Evolutionary conservation across 2,797 vertebrate species (phyloP).

Genomic region (Capromys pilorides): DNA sequence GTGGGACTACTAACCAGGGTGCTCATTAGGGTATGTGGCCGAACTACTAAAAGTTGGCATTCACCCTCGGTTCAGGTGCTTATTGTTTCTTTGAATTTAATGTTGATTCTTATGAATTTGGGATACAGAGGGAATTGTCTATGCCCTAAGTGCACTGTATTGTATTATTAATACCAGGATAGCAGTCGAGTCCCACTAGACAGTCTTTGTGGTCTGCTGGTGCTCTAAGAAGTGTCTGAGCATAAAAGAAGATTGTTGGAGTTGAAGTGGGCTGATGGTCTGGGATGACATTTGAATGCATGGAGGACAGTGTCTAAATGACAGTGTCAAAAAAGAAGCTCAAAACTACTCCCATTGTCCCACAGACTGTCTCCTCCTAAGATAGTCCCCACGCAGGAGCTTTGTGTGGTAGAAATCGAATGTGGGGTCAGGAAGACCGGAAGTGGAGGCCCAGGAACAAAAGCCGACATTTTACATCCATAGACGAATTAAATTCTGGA

Average conservation of each 20-base stretch:
- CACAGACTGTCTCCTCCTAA: conserved; percentile 77
- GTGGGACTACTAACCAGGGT: neutral
- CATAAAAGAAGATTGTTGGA: conserved; percentile 85
- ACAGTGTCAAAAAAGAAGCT: conserved; percentile 82
- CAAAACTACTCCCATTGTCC: conserved; percentile 78
- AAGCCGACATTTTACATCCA: conserved; percentile 72
- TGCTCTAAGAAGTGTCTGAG: conserved; percentile 85
- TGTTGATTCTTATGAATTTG: conserved; percentile 79
- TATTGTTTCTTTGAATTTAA: conserved; percentile 67
- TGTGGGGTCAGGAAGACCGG: conserved; percentile 79
- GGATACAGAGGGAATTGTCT: conserved; percentile 78
- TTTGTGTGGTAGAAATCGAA: conserved; percentile 80
- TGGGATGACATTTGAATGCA: conserved; percentile 86
- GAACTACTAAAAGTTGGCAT: conserved; percentile 76
- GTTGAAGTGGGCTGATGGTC: conserved; percentile 84
- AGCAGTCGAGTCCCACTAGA: conserved; percentile 84
- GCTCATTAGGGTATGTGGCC: conserved; percentile 69
- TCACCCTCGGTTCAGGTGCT: conserved; percentile 72
- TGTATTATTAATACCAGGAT: conserved; percentile 87
- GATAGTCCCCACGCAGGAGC: conserved; percentile 80
- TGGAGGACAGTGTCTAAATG: conserved; percentile 85
- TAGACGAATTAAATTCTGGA: conserved; percentile 75
- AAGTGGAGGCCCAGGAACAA: conserved; percentile 79
- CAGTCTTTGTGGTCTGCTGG: conserved; percentile 84
- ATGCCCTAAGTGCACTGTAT: conserved; percentile 79